Base-by-base conservation (phyloP, 2,888 invertebrate species). In the Diadegma fenestrale region DNA sequence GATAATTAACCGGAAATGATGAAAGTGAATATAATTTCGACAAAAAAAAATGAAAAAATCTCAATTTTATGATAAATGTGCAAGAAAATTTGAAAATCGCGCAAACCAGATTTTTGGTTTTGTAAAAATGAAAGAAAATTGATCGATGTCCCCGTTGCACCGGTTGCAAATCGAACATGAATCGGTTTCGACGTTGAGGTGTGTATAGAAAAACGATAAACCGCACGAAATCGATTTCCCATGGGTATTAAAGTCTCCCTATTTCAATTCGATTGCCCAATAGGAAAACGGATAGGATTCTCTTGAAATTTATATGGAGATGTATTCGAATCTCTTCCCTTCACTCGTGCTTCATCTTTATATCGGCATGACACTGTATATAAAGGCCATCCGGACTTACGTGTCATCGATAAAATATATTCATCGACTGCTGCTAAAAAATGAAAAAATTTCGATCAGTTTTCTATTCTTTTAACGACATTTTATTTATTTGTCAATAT, bases 221-320 rank as follows among this genome's bases (percentile, higher is more conserved):
- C 26, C n/a, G 14, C 14, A 54, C 43, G 6, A 10, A 69, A 82
- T 77, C 82, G 82, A 82, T 82, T 82, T 82, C 82, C 82, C 82
- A 43, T 71, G 82, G 82, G 82, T 77, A 63, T 76, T 41, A 22
- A 45, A 69, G 48, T 58, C 80, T 69, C 82, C 77, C 77, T 82
- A 77, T 82, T 77, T 77, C 82, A 64, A 82, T 82, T 51, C 77
- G 51, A 66, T 54, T 37, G 51, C 41, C 63, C 69, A 61, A 77
- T 63, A 63, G 48, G 71, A 77, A 41, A 77, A 64, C 82, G 51
- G 64, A 77, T 77, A 69, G 82, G 64, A 82, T 81, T 77, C 30
- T 64, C 43, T 45, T 54, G 71, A 71, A 51, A 82, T 77, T 43
- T 77, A 82, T 82, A 82, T 82, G 76, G 64, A 77, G 64, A 82